These are phyloP conservation scores for Lithophane ornitopus DNA, from an alignment of 2,888 invertebrate species.

Conservation along the genomic window DNA sequence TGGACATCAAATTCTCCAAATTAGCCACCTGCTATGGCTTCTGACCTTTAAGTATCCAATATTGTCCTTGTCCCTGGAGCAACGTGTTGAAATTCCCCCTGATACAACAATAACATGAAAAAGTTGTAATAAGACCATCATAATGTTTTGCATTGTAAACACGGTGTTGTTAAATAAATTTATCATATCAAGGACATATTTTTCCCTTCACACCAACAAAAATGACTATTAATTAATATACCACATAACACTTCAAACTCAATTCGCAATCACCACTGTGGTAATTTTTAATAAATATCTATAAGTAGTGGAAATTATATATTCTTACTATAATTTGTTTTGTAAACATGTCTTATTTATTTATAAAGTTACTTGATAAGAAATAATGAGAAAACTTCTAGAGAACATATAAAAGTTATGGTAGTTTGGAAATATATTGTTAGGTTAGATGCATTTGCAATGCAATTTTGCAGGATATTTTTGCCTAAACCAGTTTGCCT, in stretches of 20 bases:
- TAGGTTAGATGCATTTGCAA: not conserved
- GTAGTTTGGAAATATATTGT: not conserved
- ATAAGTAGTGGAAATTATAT: not conserved
- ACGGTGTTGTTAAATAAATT: conserved; percentile 1
- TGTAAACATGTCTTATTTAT: conserved; percentile 8
- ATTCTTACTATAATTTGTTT: not conserved
- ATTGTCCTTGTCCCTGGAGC: not conserved
- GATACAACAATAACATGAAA: not conserved
- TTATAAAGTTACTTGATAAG: conserved; percentile 1
- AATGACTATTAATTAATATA: not conserved
- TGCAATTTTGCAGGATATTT: not conserved
- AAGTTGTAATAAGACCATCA: not conserved
- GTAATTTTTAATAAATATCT: not conserved
- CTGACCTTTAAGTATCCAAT: conserved; percentile 14
- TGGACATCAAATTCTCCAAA: conserved; percentile 1
- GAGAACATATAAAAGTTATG: not conserved
- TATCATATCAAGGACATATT: conserved; percentile 4
- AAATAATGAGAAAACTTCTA: not conserved
- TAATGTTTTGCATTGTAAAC: not conserved
- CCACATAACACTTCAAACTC: not conserved
- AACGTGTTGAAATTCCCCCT: not conserved
- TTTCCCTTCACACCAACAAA: not conserved
- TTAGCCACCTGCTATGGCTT: conserved; percentile 20
- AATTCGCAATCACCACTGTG: not conserved
- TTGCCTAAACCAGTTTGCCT: not conserved